These are phyloP conservation scores for Apis dorsata DNA, from an alignment of 1,140 invertebrate genomes.

Conservation along the genomic window DNA sequence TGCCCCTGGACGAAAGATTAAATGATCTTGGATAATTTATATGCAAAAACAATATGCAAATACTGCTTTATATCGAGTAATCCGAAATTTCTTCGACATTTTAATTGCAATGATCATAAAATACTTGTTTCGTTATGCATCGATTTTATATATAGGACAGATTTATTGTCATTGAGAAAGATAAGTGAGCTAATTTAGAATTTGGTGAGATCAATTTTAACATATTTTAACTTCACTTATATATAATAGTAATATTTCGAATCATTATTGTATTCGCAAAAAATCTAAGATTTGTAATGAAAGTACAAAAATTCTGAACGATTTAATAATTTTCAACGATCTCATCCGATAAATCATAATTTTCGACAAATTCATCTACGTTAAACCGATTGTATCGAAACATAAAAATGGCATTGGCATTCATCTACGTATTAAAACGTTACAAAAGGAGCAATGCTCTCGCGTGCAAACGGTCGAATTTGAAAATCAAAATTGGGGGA, in stretches of 20 bases:
- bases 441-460: background rate
- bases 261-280: too few species aligned
- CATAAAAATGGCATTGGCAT: background rate
- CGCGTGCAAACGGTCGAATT: background rate
- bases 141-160: too few species aligned
- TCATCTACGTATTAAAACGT: background rate
- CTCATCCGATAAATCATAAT: background rate
- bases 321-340: too few species aligned
- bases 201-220: too few species aligned
- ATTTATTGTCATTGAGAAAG: too few species aligned
- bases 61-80: background rate
- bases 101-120: too few species aligned
- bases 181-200: too few species aligned
- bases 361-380: background rate
- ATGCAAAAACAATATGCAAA: background rate
- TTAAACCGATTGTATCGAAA: background rate
- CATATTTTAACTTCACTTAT: too few species aligned
- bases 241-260: too few species aligned
- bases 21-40: background rate
- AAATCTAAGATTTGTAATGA: too few species aligned
- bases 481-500: background rate
- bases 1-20: background rate
- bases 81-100: background rate
- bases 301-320: too few species aligned
- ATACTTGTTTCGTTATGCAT: too few species aligned